These are phyloP conservation scores for Cantharis rufa DNA, from an alignment of 2,888 invertebrate genomes.

Conservation along the genomic window DNA sequence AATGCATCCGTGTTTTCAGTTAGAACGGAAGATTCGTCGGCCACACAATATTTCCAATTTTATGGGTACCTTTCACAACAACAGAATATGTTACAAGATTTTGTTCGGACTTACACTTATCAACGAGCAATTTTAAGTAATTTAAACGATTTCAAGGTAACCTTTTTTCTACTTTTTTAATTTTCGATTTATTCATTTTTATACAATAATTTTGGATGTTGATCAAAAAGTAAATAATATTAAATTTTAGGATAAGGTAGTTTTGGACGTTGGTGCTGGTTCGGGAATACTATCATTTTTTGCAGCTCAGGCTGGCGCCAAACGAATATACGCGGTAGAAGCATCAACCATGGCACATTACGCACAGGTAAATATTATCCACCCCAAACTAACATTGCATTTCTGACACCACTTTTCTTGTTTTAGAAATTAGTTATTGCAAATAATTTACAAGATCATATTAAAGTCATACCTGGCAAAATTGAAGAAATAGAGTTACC, in stretches of 20 bases:
- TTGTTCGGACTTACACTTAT: conserved; percentile 96
- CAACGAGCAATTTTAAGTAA: conserved; percentile 96
- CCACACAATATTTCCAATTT: conserved; percentile 99
- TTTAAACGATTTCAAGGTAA: conserved; percentile 79
- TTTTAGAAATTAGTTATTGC: conserved; percentile 79
- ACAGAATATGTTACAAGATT: conserved; percentile 99
- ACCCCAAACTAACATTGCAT: neutral
- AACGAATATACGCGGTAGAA: conserved; percentile 97
- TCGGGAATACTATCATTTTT: conserved; percentile 98
- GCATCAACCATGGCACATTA: conserved; percentile 98
- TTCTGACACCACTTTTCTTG: neutral
- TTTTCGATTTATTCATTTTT: no score
- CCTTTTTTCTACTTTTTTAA: neutral
- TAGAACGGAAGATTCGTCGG: conserved; percentile 96
- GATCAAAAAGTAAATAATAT: neutral
- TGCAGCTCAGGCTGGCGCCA: conserved; percentile 96
- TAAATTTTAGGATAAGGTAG: conserved; percentile 72
- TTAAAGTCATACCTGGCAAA: conserved; percentile 94
- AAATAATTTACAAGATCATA: conserved; percentile 85
- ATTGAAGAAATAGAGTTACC: conserved; percentile 97
- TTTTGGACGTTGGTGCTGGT: conserved; percentile 97
- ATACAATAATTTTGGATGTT: no score
- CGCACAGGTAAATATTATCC: conserved; percentile 65
- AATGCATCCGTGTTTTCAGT: conserved; percentile 88
- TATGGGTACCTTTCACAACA: conserved; percentile 99